These are phyloP conservation scores for Ivindomyrus marchei DNA, from an alignment of 2,113 vertebrate genomes.

Conservation along the genomic window DNA sequence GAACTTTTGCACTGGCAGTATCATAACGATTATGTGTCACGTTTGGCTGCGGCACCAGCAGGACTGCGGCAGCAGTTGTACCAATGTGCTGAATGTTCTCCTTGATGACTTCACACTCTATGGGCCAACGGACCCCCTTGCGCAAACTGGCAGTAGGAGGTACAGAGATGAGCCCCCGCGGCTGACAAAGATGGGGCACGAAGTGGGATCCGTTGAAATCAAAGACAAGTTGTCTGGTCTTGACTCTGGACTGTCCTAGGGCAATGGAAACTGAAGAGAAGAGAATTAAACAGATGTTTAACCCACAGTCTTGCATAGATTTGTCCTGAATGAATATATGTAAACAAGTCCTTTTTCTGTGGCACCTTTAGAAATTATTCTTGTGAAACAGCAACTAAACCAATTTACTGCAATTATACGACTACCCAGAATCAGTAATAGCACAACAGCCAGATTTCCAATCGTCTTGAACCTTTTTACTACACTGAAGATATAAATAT, in stretches of 20 bases:
- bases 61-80: constrained; percentile 36
- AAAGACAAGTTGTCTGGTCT: constrained; percentile 63
- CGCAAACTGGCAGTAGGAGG: constrained; percentile 39
- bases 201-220: constrained; percentile 44
- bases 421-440: neutral
- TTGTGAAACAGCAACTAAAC: neutral
- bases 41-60: neutral
- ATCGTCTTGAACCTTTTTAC: neutral
- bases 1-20: neutral
- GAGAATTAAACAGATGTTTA: constrained; percentile 5
- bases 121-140: constrained; percentile 69
- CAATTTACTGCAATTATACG: neutral
- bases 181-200: constrained; percentile 58
- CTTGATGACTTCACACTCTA: constrained; percentile 77
- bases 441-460: neutral
- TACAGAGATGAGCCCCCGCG: constrained; percentile 57
- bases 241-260: constrained; percentile 37
- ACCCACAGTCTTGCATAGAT: neutral
- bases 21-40: neutral
- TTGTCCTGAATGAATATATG: neutral
- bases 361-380: neutral
- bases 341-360: neutral
- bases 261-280: constrained; percentile 46
- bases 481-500: neutral
- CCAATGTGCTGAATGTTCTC: constrained; percentile 72